Base-by-base conservation (phyloP, 2,797 vertebrate genomes). In the Morelia viridis region DNA sequence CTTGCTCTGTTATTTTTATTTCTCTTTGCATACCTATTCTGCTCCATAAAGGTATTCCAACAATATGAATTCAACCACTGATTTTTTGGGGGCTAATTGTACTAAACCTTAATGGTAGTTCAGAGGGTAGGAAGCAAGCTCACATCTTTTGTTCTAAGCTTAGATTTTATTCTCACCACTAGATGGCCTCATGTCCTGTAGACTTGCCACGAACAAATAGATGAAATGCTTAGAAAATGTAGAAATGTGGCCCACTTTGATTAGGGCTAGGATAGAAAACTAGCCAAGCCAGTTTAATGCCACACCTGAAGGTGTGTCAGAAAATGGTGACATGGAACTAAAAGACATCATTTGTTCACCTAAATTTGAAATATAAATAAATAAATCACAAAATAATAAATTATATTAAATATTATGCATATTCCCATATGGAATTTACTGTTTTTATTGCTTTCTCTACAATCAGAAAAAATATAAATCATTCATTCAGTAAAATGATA, bases 171-270 rank as follows among this genome's bases (percentile, higher is more conserved):
- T 92, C 13, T 88, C 60, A 3, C 86, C 60, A 89, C 46, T 84
- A 88, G 87, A 89, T 88, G 71, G 71, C 87, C n/a, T 89, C 71
- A 64, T 64, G 64, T 92, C n/a, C 46, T 64, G 22, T 85, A 57
- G n/a, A 57, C 22, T 57, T 57, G 22, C 31, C 19, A 76, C 46
- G 53, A 86, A 57, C 26, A 91, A 26, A 10, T 71, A 35, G n/a
- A n/a, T 31, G 35, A 71, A 71, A 6, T 15, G 31, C 15, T 71
- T 71, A 35, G 68, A 71, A 71, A 76, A 76, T 76, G 31, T 76
- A 76, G 15, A 76, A 76, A 41, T 76, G 17, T 71, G 35, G 6
- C 6, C 31, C 31, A 35, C 15, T 76, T 76, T 76, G 15, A 41
- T 41, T n/a, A 68, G n/a, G 28, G 28, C 64, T 76, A 9, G 68